These are phyloP conservation scores for Cinara cedri DNA, from an alignment of 2,888 invertebrate genomes.

Conservation along the genomic window DNA sequence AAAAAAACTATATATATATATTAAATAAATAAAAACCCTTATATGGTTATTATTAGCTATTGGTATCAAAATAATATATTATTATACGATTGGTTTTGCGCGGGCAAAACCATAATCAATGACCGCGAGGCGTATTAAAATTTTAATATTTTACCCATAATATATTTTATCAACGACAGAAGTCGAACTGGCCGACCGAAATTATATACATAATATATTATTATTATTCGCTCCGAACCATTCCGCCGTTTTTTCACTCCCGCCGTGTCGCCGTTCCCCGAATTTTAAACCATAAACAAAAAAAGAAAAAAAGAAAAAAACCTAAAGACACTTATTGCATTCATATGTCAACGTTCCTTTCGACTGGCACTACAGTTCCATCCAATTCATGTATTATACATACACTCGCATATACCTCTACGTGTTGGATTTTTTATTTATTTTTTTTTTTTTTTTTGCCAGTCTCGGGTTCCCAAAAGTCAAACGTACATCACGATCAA, in stretches of 20 bases:
- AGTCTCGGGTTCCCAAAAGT: slow-evolving; percentile 28
- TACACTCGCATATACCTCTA: too few relatives aligned
- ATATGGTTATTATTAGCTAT: too few relatives aligned
- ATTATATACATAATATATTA: too few relatives aligned
- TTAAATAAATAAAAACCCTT: too few relatives aligned
- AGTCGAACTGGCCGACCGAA: background rate
- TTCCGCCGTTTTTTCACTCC: too few relatives aligned
- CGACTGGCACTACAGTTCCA: background rate
- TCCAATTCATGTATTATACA: slow-evolving; percentile 6
- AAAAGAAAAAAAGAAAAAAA: slow-evolving; percentile 2
- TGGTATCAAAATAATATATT: too few relatives aligned
- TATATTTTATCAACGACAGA: background rate
- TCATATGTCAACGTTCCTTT: slow-evolving; percentile 37
- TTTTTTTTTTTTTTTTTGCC: background rate
- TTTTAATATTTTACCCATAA: too few relatives aligned
- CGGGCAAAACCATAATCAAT: too few relatives aligned
- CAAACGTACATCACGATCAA: slow-evolving; percentile 42
- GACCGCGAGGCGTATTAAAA: too few relatives aligned
- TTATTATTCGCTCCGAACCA: background rate
- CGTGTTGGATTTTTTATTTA: background rate
- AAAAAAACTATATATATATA: too few relatives aligned
- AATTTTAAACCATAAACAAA: background rate
- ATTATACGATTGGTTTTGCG: too few relatives aligned
- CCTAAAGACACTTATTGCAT: slow-evolving; percentile 48
- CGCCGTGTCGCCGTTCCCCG: too few relatives aligned